These are phyloP conservation scores for Nebria ingens DNA, from an alignment of 1,140 invertebrate genomes.

Conservation along the genomic window DNA sequence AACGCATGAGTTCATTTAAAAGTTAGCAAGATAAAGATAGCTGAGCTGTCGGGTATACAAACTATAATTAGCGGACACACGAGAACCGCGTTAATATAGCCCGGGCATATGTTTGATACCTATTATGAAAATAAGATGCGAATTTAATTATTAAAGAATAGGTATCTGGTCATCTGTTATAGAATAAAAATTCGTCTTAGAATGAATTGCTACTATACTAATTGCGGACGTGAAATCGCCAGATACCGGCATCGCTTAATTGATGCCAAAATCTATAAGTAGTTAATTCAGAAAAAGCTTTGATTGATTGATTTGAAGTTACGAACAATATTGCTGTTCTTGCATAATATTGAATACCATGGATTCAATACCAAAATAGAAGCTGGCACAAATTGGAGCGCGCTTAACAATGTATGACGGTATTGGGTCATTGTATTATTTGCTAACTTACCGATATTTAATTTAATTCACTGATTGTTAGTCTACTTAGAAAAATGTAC, in stretches of 20 bases:
- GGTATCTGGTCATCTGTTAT: no score
- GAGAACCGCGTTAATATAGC: conserved; percentile 1
- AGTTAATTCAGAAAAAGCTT: neutral
- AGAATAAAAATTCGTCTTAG: no score
- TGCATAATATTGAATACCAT: neutral
- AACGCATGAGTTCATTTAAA: neutral
- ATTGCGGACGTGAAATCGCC: no score
- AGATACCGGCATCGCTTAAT: no score
- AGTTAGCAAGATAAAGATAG: conserved; percentile 5
- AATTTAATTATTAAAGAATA: no score
- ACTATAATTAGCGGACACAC: conserved; percentile 2
- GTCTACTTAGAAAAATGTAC: neutral
- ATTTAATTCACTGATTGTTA: neutral
- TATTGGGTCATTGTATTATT: neutral
- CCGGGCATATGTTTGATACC: neutral
- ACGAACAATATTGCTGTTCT: neutral
- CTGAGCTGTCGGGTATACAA: neutral
- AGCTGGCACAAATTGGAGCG: neutral
- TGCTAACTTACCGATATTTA: conserved; percentile 1
- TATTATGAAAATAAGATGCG: neutral
- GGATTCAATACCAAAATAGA: neutral
- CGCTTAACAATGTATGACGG: neutral
- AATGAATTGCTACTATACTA: no score
- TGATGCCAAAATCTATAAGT: neutral
- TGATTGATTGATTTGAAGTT: neutral